Evolutionary conservation across 1,140 invertebrate species (phyloP), one percentile per base, ranked within the genome.

Genomic region (Pinna nobilis): DNA sequence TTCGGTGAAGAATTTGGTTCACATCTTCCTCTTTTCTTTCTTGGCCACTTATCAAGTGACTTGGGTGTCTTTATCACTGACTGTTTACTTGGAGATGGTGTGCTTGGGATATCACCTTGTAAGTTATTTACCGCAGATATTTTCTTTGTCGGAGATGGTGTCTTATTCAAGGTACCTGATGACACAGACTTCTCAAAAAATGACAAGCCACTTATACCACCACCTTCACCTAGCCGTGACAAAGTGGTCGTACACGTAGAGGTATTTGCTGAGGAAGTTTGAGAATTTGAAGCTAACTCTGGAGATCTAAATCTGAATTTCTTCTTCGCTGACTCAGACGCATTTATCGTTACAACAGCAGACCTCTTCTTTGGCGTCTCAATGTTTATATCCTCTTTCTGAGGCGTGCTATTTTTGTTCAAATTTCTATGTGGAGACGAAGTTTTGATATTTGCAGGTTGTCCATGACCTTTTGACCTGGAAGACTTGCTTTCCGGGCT

Each of bases 11-110:
- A 20, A 47, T 37, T 53, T 32, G 30, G n/a, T 53, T 67, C 51
- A 53, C 63, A 49, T 41, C 70, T 51, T 11, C 70, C 39, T 33
- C 63, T 55, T 37, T 79, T 79, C 18, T 50, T 64, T 60, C 77
- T 67, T 49, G 70, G 67, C 59, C 67, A 81, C 32, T 75, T 82
- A 57, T 81, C 75, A 37, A 81, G 66, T 9, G 80, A 82, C 25
- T 76, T 77, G 15, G 79, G 81, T 44, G 81, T 81, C 61, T 67
- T 78, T 13, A 69, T 47, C 28, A 55, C 41, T 25, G 39, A 61
- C 55, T 73, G 63, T 13, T 65, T 60, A 1, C 61, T 55, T 39
- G 82, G 76, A 35, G 82, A 80, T 55, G 82, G 82, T 28, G 80
- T 84, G 39, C 60, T 80, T 63, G 37, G 23, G 9, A 37, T 23